phyloP scores from a whole-genome alignment of 92 coral and sea anemone species.

The Desmophyllum pertusum region DNA sequence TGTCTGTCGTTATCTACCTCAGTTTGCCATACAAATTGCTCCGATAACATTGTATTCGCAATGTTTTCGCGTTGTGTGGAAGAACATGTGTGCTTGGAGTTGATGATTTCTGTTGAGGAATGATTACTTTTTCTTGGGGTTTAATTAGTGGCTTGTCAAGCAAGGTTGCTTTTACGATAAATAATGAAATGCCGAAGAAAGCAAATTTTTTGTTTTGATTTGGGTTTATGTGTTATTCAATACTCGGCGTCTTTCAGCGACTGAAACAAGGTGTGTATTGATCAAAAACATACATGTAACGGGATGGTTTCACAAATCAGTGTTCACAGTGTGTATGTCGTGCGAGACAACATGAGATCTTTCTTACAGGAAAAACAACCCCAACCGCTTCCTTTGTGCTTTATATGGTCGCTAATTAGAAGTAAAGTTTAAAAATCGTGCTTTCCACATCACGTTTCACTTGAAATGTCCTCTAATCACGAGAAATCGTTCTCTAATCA shows the following conservation, averaged over 20 bases:
- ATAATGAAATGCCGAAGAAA: conserved; percentile 27
- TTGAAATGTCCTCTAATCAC: no score
- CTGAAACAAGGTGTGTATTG: not conserved
- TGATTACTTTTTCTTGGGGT: conserved; percentile 9
- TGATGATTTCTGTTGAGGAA: conserved; percentile 18
- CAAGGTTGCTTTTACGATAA: conserved; percentile 44
- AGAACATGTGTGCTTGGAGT: conserved; percentile 12
- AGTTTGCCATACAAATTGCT: not conserved
- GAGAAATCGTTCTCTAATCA: not conserved
- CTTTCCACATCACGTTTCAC: not conserved
- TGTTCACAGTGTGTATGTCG: not conserved
- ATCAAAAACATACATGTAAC: not conserved
- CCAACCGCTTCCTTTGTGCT: not conserved
- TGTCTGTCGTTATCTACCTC: conserved; percentile 20
- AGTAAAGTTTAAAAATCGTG: conserved; percentile 11
- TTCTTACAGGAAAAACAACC: not conserved
- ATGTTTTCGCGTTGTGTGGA: not conserved
- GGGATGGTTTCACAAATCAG: not conserved
- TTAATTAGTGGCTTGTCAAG: conserved; percentile 13
- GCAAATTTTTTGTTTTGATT: conserved; percentile 33
- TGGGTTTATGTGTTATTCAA: conserved; percentile 14
- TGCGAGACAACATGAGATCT: not conserved
- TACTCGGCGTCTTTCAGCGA: not conserved
- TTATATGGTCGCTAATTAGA: not conserved
- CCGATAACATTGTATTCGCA: conserved; percentile 14